Percentiles rank a stretch among this genome's conserved stretches.
These are phyloP conservation scores for Antennarius maculatus DNA, from an alignment of 2,797 vertebrate species.

Conservation along the genomic window DNA sequence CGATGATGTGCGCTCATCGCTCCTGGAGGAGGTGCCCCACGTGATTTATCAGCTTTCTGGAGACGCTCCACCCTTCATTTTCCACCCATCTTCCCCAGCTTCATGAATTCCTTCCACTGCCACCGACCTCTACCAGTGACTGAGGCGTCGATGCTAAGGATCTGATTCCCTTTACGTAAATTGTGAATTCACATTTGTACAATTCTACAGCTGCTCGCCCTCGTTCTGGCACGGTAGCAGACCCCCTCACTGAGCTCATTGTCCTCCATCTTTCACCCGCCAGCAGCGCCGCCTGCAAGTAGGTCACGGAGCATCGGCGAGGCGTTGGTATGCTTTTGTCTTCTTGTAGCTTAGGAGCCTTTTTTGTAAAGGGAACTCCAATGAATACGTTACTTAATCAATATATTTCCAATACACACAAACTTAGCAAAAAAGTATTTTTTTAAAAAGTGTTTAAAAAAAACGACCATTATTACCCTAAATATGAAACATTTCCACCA, in stretches of 20 bases:
- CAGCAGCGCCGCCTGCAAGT: constrained; percentile 13
- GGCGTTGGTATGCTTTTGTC: constrained; percentile 13
- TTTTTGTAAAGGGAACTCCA: no score
- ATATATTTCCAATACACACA: neutral
- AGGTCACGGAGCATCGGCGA: constrained; percentile 20
- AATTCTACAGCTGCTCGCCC: neutral
- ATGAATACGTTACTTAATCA: neutral
- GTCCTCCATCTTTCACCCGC: neutral
- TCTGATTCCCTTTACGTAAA: neutral
- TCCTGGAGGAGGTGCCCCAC: constrained; percentile 6
- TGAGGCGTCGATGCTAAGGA: neutral
- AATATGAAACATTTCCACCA: no score
- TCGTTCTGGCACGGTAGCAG: neutral
- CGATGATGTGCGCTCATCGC: no score
- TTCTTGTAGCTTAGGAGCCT: neutral
- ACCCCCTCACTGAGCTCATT: fast-evolving
- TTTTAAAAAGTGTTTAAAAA: no score
- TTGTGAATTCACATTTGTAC: neutral
- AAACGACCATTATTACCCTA: no score
- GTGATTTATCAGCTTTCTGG: constrained; percentile 18
- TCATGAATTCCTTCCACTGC: neutral
- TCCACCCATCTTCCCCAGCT: no score
- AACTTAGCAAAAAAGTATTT: no score
- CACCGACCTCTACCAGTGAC: neutral
- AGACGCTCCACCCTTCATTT: neutral